Percentiles rank a stretch among this genome's conserved stretches.
These are phyloP conservation scores for Meteorus cinctellus DNA, from an alignment of 2,888 invertebrate genomes.

Conservation along the genomic window DNA sequence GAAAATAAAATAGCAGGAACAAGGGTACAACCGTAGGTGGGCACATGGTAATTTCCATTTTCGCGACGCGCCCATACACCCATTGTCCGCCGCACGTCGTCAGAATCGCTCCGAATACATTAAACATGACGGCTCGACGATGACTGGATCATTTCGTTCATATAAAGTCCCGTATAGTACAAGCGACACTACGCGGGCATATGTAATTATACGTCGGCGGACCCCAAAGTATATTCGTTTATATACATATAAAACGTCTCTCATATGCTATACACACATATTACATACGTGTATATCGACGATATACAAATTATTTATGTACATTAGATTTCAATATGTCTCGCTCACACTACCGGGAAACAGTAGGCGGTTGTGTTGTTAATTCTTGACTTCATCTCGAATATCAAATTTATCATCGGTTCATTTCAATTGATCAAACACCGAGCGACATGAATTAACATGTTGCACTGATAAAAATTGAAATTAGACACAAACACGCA, in stretches of 20 bases:
- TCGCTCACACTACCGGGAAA: conserved; percentile 35
- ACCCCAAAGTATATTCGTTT: conserved; percentile 48
- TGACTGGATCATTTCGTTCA: conserved; percentile 61
- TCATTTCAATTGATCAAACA: conserved; percentile 32
- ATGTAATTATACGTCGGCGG: conserved; percentile 60
- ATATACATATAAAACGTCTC: conserved; percentile 14
- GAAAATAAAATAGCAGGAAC: conserved; percentile 33
- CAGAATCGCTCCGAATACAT: conserved; percentile 63
- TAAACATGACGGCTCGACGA: conserved; percentile 59
- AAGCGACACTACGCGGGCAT: conserved; percentile 54
- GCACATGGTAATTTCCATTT: conserved; percentile 58
- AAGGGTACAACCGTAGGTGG: conserved; percentile 52
- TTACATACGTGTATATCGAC: conserved; percentile 16
- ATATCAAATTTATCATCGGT: conserved; percentile 32
- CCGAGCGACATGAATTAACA: background rate
- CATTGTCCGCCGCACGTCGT: conserved; percentile 57
- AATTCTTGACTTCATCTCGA: conserved; percentile 39
- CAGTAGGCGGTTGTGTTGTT: conserved; percentile 39
- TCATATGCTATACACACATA: background rate
- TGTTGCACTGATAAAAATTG: conserved; percentile 25
- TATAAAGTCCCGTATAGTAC: conserved; percentile 54
- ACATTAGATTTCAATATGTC: conserved; percentile 6
- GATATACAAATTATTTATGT: conserved; percentile 24
- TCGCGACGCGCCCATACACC: conserved; percentile 63
- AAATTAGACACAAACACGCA: conserved; percentile 12